Evolutionary conservation across 2,113 vertebrate genomes (phyloP), one percentile per base, ranked within the genome.

Genomic region (Manacus vitellinus): DNA sequence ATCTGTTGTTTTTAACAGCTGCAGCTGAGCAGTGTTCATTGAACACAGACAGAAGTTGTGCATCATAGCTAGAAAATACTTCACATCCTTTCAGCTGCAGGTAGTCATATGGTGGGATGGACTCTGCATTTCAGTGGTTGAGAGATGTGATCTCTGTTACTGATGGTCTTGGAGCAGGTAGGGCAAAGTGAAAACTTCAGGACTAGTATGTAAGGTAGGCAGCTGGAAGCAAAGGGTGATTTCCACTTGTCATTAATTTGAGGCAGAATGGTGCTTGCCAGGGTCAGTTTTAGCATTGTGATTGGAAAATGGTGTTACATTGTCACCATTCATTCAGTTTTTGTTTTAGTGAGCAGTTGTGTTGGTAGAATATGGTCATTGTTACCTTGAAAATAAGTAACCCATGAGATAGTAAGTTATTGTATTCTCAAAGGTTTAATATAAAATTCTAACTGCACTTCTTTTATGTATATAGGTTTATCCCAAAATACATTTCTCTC

Each of bases 221-320:
- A 94, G 67, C 39, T 70, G 81, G 49, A 68, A 83, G 35, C 44
- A 39, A 47, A 77, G n/a, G 39, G 33, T 86, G 9, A 27, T 73
- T 65, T 6, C 74, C 51, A 52, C 12, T 49, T 82, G 51, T 46
- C 47, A 13, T 58, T 82, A 41, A 18, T 79, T 83, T 65, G 49
- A 16, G 80, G 58, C 4, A 35, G 67, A 89, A 47, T 66, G 37
- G 31, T 58, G 41, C 55, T 77, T 87, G 17, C n/a, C n/a, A 49
- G 31, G 14, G 31, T 84, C 37, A 22, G 0, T 30, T 71, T 43
- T 72, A 35, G 54, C 33, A 28, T 28, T 0, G 0, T 62, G 41
- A 21, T 80, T 80, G 65, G 41, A 24, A 66, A 24, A 37, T 49
- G 22, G 12, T 65, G 31, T 49, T 71, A 35, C 15, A 30, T 21